Evolutionary conservation across 2,888 invertebrate species (phyloP), one percentile per base, ranked within the genome.

Genomic region (Drosophila parthenogenetica): DNA sequence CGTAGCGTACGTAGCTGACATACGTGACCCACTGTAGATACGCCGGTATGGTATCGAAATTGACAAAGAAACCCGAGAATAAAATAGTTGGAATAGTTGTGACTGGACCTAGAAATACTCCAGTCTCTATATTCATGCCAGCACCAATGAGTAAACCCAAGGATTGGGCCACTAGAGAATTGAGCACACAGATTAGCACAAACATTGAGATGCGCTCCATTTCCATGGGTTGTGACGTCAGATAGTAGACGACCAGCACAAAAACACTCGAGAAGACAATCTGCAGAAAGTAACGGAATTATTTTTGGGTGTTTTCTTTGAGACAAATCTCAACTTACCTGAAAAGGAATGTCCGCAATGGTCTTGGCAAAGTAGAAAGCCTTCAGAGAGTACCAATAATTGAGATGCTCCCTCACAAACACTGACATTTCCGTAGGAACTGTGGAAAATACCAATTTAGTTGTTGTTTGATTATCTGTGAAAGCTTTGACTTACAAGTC

Each of bases 291-390:
- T 7, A 22, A 17, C 2, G 29, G 3, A 32, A 7, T 10, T 2
- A 10, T 0, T 42, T 42, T 32, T 10, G 29, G 17, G 11, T 1
- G 1, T 13, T 19, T 14, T n/a, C 8, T 4, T 16, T 19, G 11
- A 35, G 22, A 0, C 0, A 29, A 29, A 16, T 45, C 1, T 5
- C 2, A 25, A 84, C 90, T 93, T 93, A 98, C 98, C 95, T 98
- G 98, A 93, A 98, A 98, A 69, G 98, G 98, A 93, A 98, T 94
- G 92, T 98, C 98, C 14, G 98, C 98, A 91, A 98, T 94, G n/a
- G 98, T 98, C 93, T 98, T 98, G 54, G 98, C 98, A 89, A 98
- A 95, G 93, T 98, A 98, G 93, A 98, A 98, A n/a, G 98, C 96
- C 92, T 98, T 98, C 71, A 98, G 93, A 25, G 98, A 98, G 92